Conservation (phyloP, 2,797 vertebrate species). For the Anas bernieri region DNA sequence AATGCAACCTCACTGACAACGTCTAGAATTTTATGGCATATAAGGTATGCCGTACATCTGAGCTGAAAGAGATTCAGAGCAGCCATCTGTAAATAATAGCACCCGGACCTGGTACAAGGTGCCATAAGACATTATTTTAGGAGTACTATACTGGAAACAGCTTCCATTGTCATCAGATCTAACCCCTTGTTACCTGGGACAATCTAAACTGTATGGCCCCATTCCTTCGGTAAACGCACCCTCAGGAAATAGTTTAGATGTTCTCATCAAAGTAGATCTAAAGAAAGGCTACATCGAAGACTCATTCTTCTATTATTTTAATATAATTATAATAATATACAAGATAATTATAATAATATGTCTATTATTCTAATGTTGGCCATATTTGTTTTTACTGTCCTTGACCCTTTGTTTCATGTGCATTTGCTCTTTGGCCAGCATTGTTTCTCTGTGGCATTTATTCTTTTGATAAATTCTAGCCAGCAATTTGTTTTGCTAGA, state of each 20-base stretch:
- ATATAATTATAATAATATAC: too few relatives aligned
- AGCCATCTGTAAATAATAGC: neutral
- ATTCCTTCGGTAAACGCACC: accelerated
- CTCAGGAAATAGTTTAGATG: neutral
- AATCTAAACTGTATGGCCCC: neutral
- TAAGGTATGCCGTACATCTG: neutral
- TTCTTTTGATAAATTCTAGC: neutral
- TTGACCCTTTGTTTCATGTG: neutral
- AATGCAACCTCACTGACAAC: neutral
- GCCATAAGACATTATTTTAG: neutral
- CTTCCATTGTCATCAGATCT: neutral
- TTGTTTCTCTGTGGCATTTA: neutral
- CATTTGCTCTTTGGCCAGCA: neutral
- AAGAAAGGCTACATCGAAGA: neutral
- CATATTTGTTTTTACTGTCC: neutral
- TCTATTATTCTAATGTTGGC: neutral
- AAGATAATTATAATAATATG: neutral
- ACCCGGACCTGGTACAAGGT: neutral
- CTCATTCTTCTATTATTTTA: neutral
- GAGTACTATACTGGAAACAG: neutral
- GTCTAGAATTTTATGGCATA: neutral
- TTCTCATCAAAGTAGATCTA: neutral
- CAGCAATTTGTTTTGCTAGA: neutral
- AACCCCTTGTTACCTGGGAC: neutral
- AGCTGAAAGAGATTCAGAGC: slow-evolving; percentile 8